Conservation (phyloP, 1,140 invertebrate species). For the Lamellibrachia luymesi region DNA sequence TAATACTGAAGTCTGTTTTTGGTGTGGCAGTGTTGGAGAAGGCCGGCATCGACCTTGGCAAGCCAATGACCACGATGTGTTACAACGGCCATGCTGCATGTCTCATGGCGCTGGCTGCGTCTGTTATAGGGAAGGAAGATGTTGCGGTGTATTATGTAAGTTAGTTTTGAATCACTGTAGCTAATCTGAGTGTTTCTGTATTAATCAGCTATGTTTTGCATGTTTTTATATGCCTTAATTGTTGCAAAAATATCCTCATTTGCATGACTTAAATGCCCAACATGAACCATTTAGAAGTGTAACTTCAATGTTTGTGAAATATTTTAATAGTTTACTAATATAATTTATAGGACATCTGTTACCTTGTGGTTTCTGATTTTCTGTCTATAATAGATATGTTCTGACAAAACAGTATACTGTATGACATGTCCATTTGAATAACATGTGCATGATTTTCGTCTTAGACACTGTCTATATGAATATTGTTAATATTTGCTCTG, state of each 20-base stretch:
- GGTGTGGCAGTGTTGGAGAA: background rate
- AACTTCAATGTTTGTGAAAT: background rate
- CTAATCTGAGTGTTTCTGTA: background rate
- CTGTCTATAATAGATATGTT: no score
- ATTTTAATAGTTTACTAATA: background rate
- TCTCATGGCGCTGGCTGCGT: background rate
- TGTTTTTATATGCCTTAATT: background rate
- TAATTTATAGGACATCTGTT: background rate
- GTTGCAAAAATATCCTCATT: background rate
- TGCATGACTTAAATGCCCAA: background rate
- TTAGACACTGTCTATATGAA: no score
- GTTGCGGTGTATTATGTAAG: slow-evolving; percentile 7
- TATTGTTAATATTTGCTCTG: no score
- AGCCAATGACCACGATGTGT: slow-evolving; percentile 12
- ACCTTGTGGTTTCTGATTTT: no score
- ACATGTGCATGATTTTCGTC: no score
- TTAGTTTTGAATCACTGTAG: background rate
- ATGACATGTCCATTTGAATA: no score
- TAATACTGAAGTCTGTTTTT: background rate
- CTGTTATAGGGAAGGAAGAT: background rate
- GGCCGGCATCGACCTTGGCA: background rate
- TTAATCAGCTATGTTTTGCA: background rate
- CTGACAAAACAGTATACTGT: no score
- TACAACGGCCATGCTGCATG: background rate
- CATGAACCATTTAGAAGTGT: background rate